Base-by-base conservation (phyloP, 1,140 invertebrate genomes). In the Ptiloglossa arizonensis region DNA sequence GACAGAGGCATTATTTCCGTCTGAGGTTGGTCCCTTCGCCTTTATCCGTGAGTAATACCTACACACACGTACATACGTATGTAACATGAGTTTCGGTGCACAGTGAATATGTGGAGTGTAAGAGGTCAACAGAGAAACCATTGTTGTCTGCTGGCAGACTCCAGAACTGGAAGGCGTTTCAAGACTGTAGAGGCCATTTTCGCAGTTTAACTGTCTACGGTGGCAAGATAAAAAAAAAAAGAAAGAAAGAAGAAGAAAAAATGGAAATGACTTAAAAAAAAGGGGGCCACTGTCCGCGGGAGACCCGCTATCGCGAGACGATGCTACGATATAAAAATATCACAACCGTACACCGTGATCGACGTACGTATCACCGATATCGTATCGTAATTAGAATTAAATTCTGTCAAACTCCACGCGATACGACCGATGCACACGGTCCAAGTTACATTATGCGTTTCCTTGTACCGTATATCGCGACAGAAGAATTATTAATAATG, bases 71-170 rank as follows among this genome's bases (percentile, higher is more conserved):
- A 19, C 4, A 63, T 56, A 59, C 67, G 48, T 70, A 73, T 48
- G 67, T 82, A 69, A 74, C 50, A n/a, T n/a, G 56, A 72, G 63
- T 73, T 83, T 73, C 74, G 64, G 62, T 75, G 66, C 81, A 76
- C 72, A 59, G 63, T 60, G 85, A 71, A 32, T 85, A 81, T 85
- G 78, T 86, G 82, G 81, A 86, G 82, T 86, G 83, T 86, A 79
- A 86, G 80, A 87, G 86, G 82, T 88, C 87, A 87, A 85, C 82
- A 88, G 80, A 87, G 86, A 80, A 81, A 78, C 82, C 82, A 88
- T 88, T 88, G 87, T 88, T 88, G 85, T 86, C 87, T 88, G 82
- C 79, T 66, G 67, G 59, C 77, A 76, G 75, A 60, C 68, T 69
- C 64, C 64, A 82, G 48, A 80, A 80, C 66, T 78, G 67, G 52